These are phyloP conservation scores for Chloroclystis v-ata DNA, from an alignment of 2,888 invertebrate species.

Conservation along the genomic window DNA sequence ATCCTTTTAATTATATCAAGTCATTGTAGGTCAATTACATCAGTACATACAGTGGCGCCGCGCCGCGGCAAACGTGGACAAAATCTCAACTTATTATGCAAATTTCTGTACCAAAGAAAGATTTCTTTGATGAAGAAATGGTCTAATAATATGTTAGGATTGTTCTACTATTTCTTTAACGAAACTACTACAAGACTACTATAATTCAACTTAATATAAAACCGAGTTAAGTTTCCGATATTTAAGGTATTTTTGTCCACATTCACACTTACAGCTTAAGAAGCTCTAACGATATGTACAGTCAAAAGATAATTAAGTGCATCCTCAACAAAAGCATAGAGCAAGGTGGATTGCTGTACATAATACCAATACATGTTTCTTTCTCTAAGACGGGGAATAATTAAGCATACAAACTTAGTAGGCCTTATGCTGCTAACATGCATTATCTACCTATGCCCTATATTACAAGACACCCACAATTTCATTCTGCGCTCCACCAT, in stretches of 20 bases:
- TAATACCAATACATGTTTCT: not conserved
- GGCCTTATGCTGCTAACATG: not conserved
- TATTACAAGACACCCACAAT: not conserved
- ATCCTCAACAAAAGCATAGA: constrained; percentile 15
- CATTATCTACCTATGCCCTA: not conserved
- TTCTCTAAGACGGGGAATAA: not conserved
- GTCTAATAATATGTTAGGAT: no score
- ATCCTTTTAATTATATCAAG: constrained; percentile 61
- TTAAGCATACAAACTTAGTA: not conserved
- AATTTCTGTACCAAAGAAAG: no score
- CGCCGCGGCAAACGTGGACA: constrained; percentile 10
- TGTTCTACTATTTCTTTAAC: no score
- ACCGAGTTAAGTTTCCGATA: no score
- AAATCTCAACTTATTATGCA: no score
- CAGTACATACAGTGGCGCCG: constrained; percentile 2
- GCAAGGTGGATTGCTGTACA: constrained; percentile 9
- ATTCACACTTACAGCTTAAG: constrained; percentile 6
- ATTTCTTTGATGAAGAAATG: no score
- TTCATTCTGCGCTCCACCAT: not conserved
- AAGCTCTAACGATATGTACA: constrained; percentile 5
- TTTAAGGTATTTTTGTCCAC: constrained; percentile 14
- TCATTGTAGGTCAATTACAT: constrained; percentile 19
- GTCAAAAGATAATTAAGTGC: constrained; percentile 4
- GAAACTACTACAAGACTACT: no score
- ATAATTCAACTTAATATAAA: no score